Evolutionary conservation across 2,888 invertebrate species (phyloP).

Genomic region (Eledona agricola): DNA sequence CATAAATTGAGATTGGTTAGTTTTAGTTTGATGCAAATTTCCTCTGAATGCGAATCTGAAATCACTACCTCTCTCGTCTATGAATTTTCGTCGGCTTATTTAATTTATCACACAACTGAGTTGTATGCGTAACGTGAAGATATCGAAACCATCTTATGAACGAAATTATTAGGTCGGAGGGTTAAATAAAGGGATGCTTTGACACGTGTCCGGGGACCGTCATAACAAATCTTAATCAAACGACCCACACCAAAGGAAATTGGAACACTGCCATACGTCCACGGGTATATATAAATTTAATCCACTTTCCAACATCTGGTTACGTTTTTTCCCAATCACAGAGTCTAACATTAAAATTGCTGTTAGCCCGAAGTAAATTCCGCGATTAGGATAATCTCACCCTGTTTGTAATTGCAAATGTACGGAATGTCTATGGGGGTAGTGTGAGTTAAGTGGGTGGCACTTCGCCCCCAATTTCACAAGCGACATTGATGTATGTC

Average conservation of each 20-base stretch:
- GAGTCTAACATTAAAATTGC: neutral
- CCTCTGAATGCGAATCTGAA: constrained; percentile 30
- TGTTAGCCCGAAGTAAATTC: neutral
- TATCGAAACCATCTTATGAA: too few relatives aligned
- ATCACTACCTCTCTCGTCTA: too few relatives aligned
- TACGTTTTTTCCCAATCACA: neutral
- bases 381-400: constrained; percentile 27
- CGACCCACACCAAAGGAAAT: constrained; percentile 21
- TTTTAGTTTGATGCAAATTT: constrained; percentile 39
- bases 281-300: constrained; percentile 23
- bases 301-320: constrained; percentile 14
- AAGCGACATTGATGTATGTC: constrained; percentile 57
- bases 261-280: constrained; percentile 20
- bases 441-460: constrained; percentile 41
- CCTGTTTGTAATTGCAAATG: constrained; percentile 43
- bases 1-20: constrained; percentile 38
- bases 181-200: constrained; percentile 5
- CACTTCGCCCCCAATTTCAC: constrained; percentile 47
- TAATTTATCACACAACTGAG: too few relatives aligned
- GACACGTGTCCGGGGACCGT: constrained; percentile 30
- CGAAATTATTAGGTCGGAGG: constrained; percentile 10
- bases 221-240: constrained; percentile 36
- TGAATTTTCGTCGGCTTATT: too few relatives aligned
- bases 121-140: too few relatives aligned
- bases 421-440: constrained; percentile 29